Conservation (phyloP, 2,797 vertebrate species). For the Pelobates cultripes region DNA sequence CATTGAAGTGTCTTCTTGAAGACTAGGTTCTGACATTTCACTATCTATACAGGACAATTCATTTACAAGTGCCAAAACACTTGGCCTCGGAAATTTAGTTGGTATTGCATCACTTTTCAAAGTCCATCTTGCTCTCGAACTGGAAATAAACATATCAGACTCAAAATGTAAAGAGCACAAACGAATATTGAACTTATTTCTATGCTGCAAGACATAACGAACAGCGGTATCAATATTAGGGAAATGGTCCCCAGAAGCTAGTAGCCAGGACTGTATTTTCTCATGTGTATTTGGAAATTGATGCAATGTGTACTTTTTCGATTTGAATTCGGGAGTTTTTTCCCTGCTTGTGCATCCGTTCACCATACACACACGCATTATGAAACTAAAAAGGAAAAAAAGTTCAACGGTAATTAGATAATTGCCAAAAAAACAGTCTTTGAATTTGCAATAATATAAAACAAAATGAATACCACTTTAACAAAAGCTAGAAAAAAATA, state of each 20-base stretch:
- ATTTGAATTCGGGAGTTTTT: too few species aligned
- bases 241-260: background rate
- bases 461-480: too few species aligned
- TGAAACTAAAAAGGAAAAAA: too few species aligned
- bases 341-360: too few species aligned
- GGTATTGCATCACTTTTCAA: background rate
- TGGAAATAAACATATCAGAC: background rate
- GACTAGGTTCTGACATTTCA: background rate
- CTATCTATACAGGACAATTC: background rate
- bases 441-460: too few species aligned
- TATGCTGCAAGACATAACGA: background rate
- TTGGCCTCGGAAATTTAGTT: background rate
- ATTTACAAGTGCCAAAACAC: background rate
- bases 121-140: background rate
- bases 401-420: too few species aligned
- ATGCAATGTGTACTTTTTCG: too few species aligned
- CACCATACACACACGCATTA: too few species aligned
- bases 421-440: too few species aligned
- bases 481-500: too few species aligned
- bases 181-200: background rate
- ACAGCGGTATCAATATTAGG: background rate
- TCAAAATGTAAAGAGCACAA: background rate
- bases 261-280: background rate
- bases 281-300: too few species aligned
- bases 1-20: background rate